Evolutionary conservation across 2,113 vertebrate genomes (phyloP).

Genomic region (Neogale vison): DNA sequence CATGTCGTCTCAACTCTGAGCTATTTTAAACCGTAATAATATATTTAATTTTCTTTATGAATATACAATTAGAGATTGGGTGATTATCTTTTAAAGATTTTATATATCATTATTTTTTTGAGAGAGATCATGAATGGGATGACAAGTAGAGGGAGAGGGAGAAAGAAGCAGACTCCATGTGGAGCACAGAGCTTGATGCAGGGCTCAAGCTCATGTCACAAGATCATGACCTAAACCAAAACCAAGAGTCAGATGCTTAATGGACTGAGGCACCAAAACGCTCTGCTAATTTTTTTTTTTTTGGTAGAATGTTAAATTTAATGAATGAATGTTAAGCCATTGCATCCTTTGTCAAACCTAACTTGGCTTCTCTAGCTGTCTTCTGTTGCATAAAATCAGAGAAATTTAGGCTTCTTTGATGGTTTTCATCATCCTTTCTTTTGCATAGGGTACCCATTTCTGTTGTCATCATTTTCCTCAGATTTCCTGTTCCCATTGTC

Average conservation of each 20-base stretch:
- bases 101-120: not conserved
- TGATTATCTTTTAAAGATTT: not conserved
- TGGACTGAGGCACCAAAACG: not conserved
- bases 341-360: not conserved
- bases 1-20: not conserved
- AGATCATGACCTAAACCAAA: not conserved
- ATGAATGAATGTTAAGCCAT: not conserved
- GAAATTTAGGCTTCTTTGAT: not conserved
- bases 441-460: not conserved
- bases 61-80: not conserved
- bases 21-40: not conserved
- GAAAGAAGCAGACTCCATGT: not conserved
- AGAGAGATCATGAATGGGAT: not conserved
- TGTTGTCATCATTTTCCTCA: not conserved
- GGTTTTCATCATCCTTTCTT: not conserved
- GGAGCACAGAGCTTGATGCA: not conserved
- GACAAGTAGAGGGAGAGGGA: not conserved
- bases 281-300: not conserved
- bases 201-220: not conserved
- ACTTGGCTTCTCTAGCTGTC: not conserved
- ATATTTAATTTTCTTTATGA: not conserved
- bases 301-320: not conserved
- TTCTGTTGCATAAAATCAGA: too few relatives aligned
- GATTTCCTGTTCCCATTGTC: not conserved
- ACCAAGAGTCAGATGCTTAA: not conserved